Evolutionary conservation across 2,797 vertebrate species (phyloP).

Genomic region (Characodon lateralis): DNA sequence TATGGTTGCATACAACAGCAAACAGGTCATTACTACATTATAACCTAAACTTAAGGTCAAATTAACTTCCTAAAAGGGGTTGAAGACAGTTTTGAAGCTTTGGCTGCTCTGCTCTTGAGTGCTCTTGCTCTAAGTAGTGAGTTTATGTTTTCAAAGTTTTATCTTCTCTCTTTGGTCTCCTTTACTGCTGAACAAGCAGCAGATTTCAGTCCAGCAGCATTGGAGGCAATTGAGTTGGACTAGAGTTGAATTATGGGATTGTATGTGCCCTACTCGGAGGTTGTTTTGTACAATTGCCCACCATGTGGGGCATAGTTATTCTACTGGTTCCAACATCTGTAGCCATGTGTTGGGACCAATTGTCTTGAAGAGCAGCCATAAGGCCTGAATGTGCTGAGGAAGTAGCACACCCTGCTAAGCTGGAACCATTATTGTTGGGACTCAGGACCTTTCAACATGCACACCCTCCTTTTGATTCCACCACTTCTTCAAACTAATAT

Average conservation of each 20-base stretch:
- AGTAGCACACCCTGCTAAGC: neutral
- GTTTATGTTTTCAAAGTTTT: neutral
- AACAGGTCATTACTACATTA: neutral
- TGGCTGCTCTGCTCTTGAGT: neutral
- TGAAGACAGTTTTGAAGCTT: neutral
- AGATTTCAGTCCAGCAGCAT: neutral
- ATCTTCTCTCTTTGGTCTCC: neutral
- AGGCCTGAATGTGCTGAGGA: neutral
- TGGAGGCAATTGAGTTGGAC: neutral
- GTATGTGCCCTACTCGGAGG: neutral
- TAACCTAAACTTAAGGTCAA: neutral
- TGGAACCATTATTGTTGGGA: too few relatives aligned
- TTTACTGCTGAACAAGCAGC: neutral
- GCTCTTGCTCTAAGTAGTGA: neutral
- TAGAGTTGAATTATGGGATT: neutral
- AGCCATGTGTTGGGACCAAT: neutral
- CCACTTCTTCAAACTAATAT: too few relatives aligned
- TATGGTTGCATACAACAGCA: too few relatives aligned
- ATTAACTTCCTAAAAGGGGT: neutral
- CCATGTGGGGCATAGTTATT: neutral
- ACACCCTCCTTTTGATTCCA: neutral
- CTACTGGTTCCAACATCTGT: neutral
- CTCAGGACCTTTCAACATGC: neutral
- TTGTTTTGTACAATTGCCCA: neutral
- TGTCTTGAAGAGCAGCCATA: too few relatives aligned